phyloP scores from a whole-genome alignment of 2,888 invertebrate genomes.

The Augiades crinisus region DNA sequence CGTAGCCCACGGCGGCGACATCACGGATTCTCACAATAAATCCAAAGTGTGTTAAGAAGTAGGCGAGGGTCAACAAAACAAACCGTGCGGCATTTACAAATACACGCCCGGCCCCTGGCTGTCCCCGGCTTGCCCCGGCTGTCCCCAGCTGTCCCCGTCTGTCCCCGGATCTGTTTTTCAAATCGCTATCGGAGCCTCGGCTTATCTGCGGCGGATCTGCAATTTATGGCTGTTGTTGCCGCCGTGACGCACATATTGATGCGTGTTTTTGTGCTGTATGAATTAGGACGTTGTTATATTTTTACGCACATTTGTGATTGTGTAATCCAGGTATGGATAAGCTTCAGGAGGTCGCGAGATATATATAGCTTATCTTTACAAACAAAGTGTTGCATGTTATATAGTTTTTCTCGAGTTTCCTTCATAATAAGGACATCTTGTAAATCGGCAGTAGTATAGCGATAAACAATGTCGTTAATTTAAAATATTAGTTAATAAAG shows the following conservation, averaged over 20 bases:
- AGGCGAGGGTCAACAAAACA: slow-evolving; percentile 6
- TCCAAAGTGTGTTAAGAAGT: not conserved
- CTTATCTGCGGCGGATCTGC: slow-evolving; percentile 25
- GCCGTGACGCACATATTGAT: slow-evolving; percentile 21
- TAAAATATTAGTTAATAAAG: too few species aligned
- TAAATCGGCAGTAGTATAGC: too few species aligned
- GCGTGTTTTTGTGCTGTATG: not conserved
- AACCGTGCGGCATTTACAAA: not conserved
- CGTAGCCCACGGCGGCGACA: too few species aligned
- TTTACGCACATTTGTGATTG: too few species aligned
- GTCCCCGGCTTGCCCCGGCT: not conserved
- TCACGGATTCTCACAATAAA: too few species aligned
- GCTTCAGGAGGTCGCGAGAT: too few species aligned
- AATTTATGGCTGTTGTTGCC: slow-evolving; percentile 23
- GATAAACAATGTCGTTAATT: too few species aligned
- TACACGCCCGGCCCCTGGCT: not conserved
- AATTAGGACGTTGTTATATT: not conserved
- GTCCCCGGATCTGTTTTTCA: slow-evolving; percentile 20
- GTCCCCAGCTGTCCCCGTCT: not conserved
- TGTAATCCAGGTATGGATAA: too few species aligned
- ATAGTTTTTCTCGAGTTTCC: too few species aligned
- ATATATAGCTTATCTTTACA: too few species aligned
- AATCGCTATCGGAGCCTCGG: slow-evolving; percentile 20
- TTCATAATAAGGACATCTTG: too few species aligned
- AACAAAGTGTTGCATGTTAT: too few species aligned